phyloP scores from a whole-genome alignment of 2,888 invertebrate genomes.

The Boloria selene region DNA sequence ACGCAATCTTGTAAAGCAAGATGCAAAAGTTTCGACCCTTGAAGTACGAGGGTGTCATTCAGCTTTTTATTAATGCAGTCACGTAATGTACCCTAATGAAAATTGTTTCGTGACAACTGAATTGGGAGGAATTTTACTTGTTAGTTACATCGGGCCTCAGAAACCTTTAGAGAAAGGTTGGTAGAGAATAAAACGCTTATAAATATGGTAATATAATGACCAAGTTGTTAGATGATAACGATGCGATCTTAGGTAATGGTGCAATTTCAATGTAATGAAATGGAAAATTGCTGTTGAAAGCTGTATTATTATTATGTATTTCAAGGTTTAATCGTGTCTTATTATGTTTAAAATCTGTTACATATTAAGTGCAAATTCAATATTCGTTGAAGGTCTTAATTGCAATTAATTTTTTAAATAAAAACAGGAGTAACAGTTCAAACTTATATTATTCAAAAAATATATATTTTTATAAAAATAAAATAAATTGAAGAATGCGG shows the following conservation, averaged over 20 bases:
- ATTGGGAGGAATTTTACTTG: conserved; percentile 64
- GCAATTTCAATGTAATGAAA: conserved; percentile 18
- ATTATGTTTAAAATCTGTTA: background rate
- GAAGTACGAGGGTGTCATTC: conserved; percentile 50
- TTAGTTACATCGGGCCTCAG: conserved; percentile 59
- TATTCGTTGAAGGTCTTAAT: background rate
- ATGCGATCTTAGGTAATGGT: conserved; percentile 18
- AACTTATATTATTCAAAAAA: too few relatives aligned
- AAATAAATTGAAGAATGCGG: too few relatives aligned
- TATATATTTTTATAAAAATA: too few relatives aligned
- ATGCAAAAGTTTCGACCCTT: conserved; percentile 60
- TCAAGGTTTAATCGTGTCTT: background rate
- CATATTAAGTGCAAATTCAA: background rate
- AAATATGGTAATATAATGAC: conserved; percentile 21
- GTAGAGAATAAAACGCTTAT: conserved; percentile 19
- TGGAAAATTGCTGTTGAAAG: conserved; percentile 5
- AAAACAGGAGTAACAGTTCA: too few relatives aligned
- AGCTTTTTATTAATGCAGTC: conserved; percentile 69
- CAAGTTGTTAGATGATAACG: conserved; percentile 13
- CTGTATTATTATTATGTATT: background rate
- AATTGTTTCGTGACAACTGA: conserved; percentile 74
- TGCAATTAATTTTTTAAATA: too few relatives aligned
- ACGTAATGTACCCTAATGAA: conserved; percentile 74
- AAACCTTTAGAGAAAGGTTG: conserved; percentile 14
- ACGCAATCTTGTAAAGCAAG: conserved; percentile 56